These are phyloP conservation scores for Microctenopoma stevenorrisi DNA, from an alignment of 2,797 vertebrate genomes.

Conservation along the genomic window DNA sequence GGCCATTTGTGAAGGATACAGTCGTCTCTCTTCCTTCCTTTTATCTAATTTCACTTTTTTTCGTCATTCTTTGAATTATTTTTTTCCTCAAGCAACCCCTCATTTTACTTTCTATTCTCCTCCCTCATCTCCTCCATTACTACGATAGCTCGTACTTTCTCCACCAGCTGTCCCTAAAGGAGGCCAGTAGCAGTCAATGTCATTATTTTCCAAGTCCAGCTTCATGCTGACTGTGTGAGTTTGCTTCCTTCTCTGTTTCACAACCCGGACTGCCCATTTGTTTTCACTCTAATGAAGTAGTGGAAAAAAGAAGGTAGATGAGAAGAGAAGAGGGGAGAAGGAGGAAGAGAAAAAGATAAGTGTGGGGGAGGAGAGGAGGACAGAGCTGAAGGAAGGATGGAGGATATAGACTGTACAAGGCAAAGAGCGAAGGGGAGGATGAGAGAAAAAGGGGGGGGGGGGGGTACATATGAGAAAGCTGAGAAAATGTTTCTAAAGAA, in stretches of 20 bases:
- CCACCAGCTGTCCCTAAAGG: conserved; percentile 63
- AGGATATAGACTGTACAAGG: background rate
- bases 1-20: conserved; percentile 56
- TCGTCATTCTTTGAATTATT: conserved; percentile 46
- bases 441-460: conserved; percentile 14
- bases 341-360: background rate
- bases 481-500: conserved; percentile 62
- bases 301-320: conserved; percentile 39
- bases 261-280: conserved; percentile 68
- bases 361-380: background rate
- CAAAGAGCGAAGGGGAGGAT: conserved; percentile 18
- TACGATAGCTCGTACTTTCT: conserved; percentile 58
- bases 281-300: conserved; percentile 79
- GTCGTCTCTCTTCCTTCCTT: conserved; percentile 42
- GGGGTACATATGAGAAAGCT: conserved; percentile 50
- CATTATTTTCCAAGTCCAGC: conserved; percentile 68
- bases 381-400: background rate
- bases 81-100: conserved; percentile 24
- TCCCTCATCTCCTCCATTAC: conserved; percentile 59
- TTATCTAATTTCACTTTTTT: conserved; percentile 56
- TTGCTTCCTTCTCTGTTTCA: conserved; percentile 58
- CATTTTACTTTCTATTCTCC: conserved; percentile 38
- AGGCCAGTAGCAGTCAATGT: conserved; percentile 62
- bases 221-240: conserved; percentile 71
- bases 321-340: conserved; percentile 2